These are phyloP conservation scores for Parnassius orleans DNA, from an alignment of 2,888 invertebrate genomes.

Conservation along the genomic window DNA sequence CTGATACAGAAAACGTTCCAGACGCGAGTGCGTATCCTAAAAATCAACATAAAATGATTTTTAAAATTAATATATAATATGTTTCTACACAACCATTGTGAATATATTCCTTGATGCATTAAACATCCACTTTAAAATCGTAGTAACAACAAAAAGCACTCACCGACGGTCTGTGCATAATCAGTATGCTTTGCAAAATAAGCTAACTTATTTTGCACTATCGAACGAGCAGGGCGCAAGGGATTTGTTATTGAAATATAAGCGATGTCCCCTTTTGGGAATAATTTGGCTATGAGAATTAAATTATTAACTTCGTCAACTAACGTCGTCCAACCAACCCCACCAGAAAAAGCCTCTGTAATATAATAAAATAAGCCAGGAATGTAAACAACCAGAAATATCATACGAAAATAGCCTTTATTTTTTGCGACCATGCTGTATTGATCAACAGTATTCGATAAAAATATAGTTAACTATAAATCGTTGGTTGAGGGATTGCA, in stretches of 20 bases:
- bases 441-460: too few species aligned
- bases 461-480: too few species aligned
- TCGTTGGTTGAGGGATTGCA: too few species aligned
- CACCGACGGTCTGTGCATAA: slow-evolving; percentile 5
- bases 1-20: slow-evolving; percentile 7
- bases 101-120: too few species aligned
- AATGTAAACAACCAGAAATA: too few species aligned
- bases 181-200: not conserved
- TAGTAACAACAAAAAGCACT: slow-evolving; percentile 1
- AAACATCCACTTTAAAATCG: too few species aligned
- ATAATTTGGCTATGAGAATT: slow-evolving; percentile 42
- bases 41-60: not conserved
- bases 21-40: slow-evolving; percentile 17
- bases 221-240: slow-evolving; percentile 6
- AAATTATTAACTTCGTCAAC: slow-evolving; percentile 39
- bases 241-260: slow-evolving; percentile 25
- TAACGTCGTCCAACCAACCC: slow-evolving; percentile 48
- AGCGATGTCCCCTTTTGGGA: slow-evolving; percentile 28
- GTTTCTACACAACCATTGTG: too few species aligned
- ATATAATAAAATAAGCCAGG: not conserved
- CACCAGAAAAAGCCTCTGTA: slow-evolving; percentile 36
- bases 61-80: not conserved
- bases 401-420: too few species aligned
- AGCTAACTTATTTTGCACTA: not conserved
- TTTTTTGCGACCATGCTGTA: too few species aligned